phyloP scores from a whole-genome alignment of 2,113 vertebrate species.

The Salvelinus namaycush region DNA sequence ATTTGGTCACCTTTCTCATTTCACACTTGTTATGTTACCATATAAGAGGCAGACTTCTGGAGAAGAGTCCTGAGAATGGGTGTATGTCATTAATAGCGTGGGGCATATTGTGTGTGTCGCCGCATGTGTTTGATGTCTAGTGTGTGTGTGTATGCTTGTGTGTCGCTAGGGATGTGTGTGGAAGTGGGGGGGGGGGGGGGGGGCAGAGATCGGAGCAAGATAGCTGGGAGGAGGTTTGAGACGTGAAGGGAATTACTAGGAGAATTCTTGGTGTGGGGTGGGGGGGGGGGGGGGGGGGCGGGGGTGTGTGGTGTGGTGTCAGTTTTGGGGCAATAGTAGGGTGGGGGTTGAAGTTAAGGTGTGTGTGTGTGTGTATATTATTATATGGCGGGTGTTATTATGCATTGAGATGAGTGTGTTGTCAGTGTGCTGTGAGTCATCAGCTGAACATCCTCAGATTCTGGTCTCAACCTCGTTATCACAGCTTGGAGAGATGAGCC shows the following conservation, averaged over 20 bases:
- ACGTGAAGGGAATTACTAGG: background rate
- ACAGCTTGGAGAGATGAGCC: no score
- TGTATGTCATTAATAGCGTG: slow-evolving; percentile 61
- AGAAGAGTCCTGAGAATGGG: slow-evolving; percentile 60
- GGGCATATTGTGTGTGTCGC: slow-evolving; percentile 12
- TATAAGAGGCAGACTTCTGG: slow-evolving; percentile 73
- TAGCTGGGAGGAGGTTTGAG: no score
- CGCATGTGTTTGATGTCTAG: background rate
- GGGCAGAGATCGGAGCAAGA: no score
- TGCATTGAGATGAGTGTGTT: no score
- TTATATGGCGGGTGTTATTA: no score
- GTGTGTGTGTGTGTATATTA: no score
- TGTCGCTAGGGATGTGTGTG: background rate
- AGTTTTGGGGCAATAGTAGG: background rate
- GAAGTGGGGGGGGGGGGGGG: background rate
- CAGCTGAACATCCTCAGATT: no score
- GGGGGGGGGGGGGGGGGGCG: background rate
- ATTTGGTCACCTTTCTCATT: slow-evolving; percentile 78
- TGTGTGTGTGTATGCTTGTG: background rate
- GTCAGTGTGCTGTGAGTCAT: no score
- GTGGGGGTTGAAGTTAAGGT: background rate
- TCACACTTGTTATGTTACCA: slow-evolving; percentile 79
- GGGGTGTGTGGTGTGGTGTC: background rate
- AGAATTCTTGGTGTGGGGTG: background rate
- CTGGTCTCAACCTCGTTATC: no score